Evolutionary conservation across 2,888 invertebrate genomes (phyloP), one percentile per base, ranked within the genome.

Genomic region (Rhaphigaster nebulosa): DNA sequence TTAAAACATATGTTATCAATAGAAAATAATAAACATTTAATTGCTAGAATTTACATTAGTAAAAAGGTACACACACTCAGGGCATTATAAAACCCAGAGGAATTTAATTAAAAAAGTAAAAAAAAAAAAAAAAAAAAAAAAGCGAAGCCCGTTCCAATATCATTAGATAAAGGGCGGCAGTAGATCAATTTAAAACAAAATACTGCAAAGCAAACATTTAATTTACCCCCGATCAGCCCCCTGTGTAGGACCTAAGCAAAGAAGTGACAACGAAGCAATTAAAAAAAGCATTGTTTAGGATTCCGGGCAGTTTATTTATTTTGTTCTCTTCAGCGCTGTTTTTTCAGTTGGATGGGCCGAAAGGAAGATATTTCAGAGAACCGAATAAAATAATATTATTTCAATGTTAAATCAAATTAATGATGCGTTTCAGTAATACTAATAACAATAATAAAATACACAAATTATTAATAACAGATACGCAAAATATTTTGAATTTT

Each of bases 231-330:
- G 84, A 84, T 84, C 84, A 41, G n/a, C 45, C 84, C 84, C n/a
- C 84, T 84, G 12, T 45, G 84, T 4, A 5, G 84, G 45, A 45
- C 45, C 45, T 84, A 50, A 84, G 84, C 84, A 50, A 50, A 50
- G 84, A 84, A 84, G 84, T 84, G 41, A 84, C 84, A 84, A 84
- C 45, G 45, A 50, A 84, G 84, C 84, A 84, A 84, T 84, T 76
- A 76, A 76, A 76, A 84, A 84, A 84, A 50, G 84, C 84, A 84
- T 84, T 84, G 84, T 84, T 84, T 84, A 84, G 41, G 45, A 41
- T 45, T 50, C 84, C 84, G n/a, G 84, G 45, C 45, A 41, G 45
- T 84, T 84, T 84, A 84, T 84, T 84, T 84, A 84, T 84, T 84
- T 50, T 45, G 84, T 50, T n/a, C 84, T 45, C 84, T 84, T 84